A percentile compares a stretch with the other conserved stretches of the same genome.
phyloP scores from a whole-genome alignment of 1,140 invertebrate genomes.

The Pogonomyrmex barbatus region DNA sequence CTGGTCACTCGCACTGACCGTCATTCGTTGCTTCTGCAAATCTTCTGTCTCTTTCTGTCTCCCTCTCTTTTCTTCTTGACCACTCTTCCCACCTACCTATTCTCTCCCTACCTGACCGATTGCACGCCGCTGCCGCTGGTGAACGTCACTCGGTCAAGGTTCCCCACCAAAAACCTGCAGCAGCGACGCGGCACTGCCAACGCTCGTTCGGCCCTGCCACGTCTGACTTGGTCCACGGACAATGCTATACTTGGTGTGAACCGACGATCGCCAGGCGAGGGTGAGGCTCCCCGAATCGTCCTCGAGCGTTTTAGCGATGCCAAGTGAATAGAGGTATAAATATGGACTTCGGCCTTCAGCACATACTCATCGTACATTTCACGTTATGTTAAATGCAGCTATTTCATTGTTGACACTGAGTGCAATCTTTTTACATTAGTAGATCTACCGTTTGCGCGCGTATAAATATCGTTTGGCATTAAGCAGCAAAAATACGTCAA shows the following conservation, averaged over 20 bases:
- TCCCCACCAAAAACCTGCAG: conserved; percentile 80
- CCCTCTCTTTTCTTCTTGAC: conserved; percentile 10
- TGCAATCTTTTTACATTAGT: not conserved
- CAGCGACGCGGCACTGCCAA: conserved; percentile 33
- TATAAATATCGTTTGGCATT: not conserved
- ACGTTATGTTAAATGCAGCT: conserved; percentile 12
- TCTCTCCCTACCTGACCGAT: conserved; percentile 43
- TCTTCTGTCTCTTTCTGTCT: not conserved
- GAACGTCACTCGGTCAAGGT: conserved; percentile 84
- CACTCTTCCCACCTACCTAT: conserved; percentile 22
- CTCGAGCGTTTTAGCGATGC: conserved; percentile 42
- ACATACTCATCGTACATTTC: not conserved
- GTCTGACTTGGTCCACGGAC: conserved; percentile 70
- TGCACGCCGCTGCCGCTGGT: conserved; percentile 57
- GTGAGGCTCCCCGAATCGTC: conserved; percentile 50
- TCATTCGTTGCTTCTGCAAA: conserved; percentile 23
- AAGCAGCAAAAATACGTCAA: not conserved
- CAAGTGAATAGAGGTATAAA: conserved; percentile 22
- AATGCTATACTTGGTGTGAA: conserved; percentile 79
- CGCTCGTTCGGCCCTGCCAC: not conserved
- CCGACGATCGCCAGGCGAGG: conserved; percentile 55
- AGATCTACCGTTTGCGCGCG: not conserved
- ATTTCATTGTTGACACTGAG: conserved; percentile 16
- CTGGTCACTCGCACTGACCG: conserved; percentile 25
- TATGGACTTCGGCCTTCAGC: conserved; percentile 34